Conservation (phyloP, 1,140 invertebrate genomes). For the Lepidurus couesii region DNA sequence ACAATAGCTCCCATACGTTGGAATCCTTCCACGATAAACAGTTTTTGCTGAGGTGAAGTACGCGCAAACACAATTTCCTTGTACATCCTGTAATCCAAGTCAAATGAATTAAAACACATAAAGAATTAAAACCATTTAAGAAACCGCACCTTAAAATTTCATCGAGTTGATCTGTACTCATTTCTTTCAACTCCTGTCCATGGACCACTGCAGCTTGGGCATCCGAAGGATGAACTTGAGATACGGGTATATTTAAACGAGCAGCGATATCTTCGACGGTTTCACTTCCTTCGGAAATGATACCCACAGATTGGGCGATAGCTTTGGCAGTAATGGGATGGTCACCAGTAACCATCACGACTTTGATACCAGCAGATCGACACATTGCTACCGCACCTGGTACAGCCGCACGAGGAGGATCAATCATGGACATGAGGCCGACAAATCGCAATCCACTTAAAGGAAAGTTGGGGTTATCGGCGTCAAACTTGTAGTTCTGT, state of each 20-base stretch:
- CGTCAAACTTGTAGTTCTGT: slow-evolving; percentile 45
- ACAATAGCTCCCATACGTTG: slow-evolving; percentile 58
- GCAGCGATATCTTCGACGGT: slow-evolving; percentile 51
- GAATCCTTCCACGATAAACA: slow-evolving; percentile 63
- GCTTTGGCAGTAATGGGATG: slow-evolving; percentile 47
- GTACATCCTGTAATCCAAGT: slow-evolving; percentile 32
- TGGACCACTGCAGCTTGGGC: slow-evolving; percentile 47
- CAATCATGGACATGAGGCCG: slow-evolving; percentile 48
- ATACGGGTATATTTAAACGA: slow-evolving; percentile 43
- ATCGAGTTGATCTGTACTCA: slow-evolving; percentile 44
- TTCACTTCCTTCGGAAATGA: slow-evolving; percentile 45
- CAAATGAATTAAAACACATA: slow-evolving; percentile 20
- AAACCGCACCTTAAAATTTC: slow-evolving; percentile 40
- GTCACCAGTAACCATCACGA: slow-evolving; percentile 46
- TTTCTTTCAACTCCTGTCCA: slow-evolving; percentile 45
- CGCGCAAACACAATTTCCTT: slow-evolving; percentile 52
- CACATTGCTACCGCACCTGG: slow-evolving; percentile 42
- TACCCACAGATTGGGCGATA: slow-evolving; percentile 44
- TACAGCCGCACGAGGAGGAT: slow-evolving; percentile 43
- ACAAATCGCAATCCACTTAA: slow-evolving; percentile 44
- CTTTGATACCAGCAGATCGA: slow-evolving; percentile 42
- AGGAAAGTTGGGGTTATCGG: slow-evolving; percentile 46
- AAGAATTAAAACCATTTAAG: not conserved
- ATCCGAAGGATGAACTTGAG: slow-evolving; percentile 43
- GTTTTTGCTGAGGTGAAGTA: slow-evolving; percentile 61